phyloP scores from a whole-genome alignment of 2,797 vertebrate species.

The Spheniscus humboldti region DNA sequence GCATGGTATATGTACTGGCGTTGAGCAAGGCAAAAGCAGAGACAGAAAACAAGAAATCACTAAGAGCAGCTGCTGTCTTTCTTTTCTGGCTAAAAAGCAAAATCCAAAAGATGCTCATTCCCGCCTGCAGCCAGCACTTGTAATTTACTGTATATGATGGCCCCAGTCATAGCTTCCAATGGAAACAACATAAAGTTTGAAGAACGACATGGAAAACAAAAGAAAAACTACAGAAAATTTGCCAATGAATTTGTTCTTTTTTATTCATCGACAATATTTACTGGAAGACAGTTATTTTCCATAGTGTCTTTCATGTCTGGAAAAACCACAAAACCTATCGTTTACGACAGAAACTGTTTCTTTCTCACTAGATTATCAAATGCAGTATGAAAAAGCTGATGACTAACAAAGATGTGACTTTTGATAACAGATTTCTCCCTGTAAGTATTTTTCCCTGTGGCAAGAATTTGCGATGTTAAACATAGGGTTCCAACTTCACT shows the following conservation, averaged over 20 bases:
- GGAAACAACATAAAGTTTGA: slow-evolving; percentile 24
- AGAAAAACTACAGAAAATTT: slow-evolving; percentile 16
- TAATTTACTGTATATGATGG: slow-evolving; percentile 21
- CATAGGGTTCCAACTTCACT: background rate
- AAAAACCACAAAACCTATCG: slow-evolving; percentile 5
- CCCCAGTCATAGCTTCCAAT: background rate
- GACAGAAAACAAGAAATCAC: slow-evolving; percentile 7
- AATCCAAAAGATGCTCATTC: slow-evolving; percentile 1
- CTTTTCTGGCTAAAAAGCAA: slow-evolving; percentile 20
- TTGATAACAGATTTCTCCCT: slow-evolving; percentile 6
- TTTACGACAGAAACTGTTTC: background rate
- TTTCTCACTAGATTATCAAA: slow-evolving; percentile 29
- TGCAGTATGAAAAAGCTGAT: background rate
- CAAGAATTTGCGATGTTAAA: background rate
- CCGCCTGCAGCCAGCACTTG: slow-evolving; percentile 7
- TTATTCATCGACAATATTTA: background rate
- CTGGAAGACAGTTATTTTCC: slow-evolving; percentile 39
- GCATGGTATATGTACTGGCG: background rate
- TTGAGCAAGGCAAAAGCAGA: background rate
- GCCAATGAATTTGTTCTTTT: slow-evolving; percentile 2
- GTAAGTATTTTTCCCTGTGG: background rate
- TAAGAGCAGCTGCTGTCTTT: slow-evolving; percentile 42
- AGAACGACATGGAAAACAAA: background rate
- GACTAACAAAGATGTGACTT: slow-evolving; percentile 45
- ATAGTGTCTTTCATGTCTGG: slow-evolving; percentile 8